These are phyloP conservation scores for Sminthurides aquaticus DNA, from an alignment of 2,888 invertebrate species.

Conservation along the genomic window DNA sequence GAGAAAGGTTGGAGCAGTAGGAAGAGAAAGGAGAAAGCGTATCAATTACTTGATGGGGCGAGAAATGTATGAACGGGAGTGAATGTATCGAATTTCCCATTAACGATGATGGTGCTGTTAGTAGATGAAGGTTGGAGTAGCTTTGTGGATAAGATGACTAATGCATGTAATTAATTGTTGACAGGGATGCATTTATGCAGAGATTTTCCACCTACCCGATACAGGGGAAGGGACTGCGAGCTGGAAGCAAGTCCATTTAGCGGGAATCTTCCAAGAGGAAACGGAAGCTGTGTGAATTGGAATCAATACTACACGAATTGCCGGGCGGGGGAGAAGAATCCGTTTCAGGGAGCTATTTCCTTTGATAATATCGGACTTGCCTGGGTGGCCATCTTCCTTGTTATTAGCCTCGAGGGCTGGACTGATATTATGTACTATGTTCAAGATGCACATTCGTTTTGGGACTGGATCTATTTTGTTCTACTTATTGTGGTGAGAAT, in stretches of 20 bases:
- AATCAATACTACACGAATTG: slow-evolving; percentile 97
- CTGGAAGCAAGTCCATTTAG: slow-evolving; percentile 56
- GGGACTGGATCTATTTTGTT: slow-evolving; percentile 99
- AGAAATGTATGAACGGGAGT: background rate
- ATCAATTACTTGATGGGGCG: background rate
- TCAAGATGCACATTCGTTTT: slow-evolving; percentile 99
- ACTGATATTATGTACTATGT: slow-evolving; percentile 99
- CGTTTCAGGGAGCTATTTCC: slow-evolving; percentile 97
- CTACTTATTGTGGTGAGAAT: slow-evolving; percentile 90
- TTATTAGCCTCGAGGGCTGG: slow-evolving; percentile 99
- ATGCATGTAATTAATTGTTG: background rate
- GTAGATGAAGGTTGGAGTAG: too few relatives aligned
- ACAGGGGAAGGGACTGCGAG: slow-evolving; percentile 61
- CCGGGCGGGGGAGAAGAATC: slow-evolving; percentile 85
- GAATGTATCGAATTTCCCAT: background rate
- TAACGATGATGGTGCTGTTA: too few relatives aligned
- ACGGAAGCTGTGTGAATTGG: slow-evolving; percentile 89
- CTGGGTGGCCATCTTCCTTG: slow-evolving; percentile 99
- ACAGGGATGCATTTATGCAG: slow-evolving; percentile 73
- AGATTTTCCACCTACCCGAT: slow-evolving; percentile 68
- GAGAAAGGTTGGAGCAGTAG: background rate
- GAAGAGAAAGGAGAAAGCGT: background rate
- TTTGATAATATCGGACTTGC: slow-evolving; percentile 99
- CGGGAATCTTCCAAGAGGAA: slow-evolving; percentile 52
- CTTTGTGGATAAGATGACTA: background rate